Base-by-base conservation (phyloP, 2,888 invertebrate genomes). In the Lasioglossum pauxillum region DNA sequence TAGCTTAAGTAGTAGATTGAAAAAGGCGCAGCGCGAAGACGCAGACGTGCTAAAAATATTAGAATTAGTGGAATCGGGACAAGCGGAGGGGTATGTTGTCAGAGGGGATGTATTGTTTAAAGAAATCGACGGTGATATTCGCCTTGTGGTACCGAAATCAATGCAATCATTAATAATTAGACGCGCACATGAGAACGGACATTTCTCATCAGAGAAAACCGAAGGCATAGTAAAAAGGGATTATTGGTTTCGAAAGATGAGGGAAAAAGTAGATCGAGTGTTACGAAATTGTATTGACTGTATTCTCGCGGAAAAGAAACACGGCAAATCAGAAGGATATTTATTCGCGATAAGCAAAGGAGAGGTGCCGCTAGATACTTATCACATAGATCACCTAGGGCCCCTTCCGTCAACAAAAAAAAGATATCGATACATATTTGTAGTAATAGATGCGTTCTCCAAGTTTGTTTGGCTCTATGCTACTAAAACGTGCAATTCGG, bases 21-120 rank as follows among this genome's bases (percentile, higher is more conserved):
- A 10, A 10, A 2, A 10, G 12, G 60, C 60, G 1, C 60, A 60
- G 8, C 19, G 53, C 5, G 8, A 60, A 4, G 60, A 60, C 3
- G 8, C 7, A 3, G 60, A 60, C 2, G 8, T 49, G 7, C 23
- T 7, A 3, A 10, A 27, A 60, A 60, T 60, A 27, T 60, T 27
- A 10, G 27, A 27, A 3, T 27, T 8, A 2, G 60, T 27, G 3
- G 27, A 60, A 35, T 44, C 19, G 46, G 60, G 14, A 14, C 31
- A 23, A 8, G 8, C 23, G 7, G 67, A 35, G 23, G 49, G 16
- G 1, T 74, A 75, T 12, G 44, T 41, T 27, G 0, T 69, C 0
- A 46, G 27, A n/a, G 49, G 49, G 1, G 80, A 74, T 38, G n/a
- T 74, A 16, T 12, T 80, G 41, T 74, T 67, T n/a, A 80, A 38